Percentiles rank a stretch among this genome's conserved stretches.
Evolutionary conservation across 2,888 invertebrate genomes (phyloP).

Genomic region (Eretmocerus hayati): DNA sequence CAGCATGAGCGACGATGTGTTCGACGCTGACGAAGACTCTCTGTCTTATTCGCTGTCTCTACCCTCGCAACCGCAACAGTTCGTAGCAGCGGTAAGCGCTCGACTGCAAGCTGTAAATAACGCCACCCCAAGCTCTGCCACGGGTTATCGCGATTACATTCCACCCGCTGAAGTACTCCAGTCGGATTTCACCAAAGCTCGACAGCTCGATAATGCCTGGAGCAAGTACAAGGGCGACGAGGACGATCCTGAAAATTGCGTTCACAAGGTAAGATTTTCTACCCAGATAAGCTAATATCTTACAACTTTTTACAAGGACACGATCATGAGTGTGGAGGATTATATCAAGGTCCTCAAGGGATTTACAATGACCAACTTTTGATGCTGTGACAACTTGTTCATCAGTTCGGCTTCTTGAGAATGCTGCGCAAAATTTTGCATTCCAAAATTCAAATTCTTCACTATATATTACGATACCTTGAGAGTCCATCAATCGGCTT

Average conservation of each 20-base stretch:
- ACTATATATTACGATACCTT: too few relatives aligned
- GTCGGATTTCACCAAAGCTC: conserved; percentile 17
- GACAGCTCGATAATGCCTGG: conserved; percentile 10
- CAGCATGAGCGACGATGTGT: conserved; percentile 79
- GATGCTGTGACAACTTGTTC: too few relatives aligned
- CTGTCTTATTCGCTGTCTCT: conserved; percentile 13
- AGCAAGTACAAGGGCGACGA: conserved; percentile 25
- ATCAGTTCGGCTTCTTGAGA: too few relatives aligned
- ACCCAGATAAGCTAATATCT: too few relatives aligned
- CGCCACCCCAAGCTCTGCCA: conserved; percentile 59
- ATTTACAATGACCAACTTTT: too few relatives aligned
- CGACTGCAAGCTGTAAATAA: background rate
- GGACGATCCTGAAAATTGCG: conserved; percentile 32
- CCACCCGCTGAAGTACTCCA: conserved; percentile 63
- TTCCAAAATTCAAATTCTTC: too few relatives aligned
- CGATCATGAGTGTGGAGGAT: too few relatives aligned
- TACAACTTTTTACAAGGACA: too few relatives aligned
- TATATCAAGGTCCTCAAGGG: too few relatives aligned
- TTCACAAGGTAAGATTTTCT: conserved; percentile 44
- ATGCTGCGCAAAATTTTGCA: too few relatives aligned
- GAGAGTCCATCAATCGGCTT: too few relatives aligned
- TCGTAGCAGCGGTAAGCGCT: background rate
- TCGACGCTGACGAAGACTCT: conserved; percentile 51
- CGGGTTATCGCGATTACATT: conserved; percentile 73
- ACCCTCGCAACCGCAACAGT: conserved; percentile 1